A percentile compares a stretch with the other conserved stretches of the same genome.
These are phyloP conservation scores for Pararge aegeria DNA, from an alignment of 1,140 invertebrate genomes.

Conservation along the genomic window DNA sequence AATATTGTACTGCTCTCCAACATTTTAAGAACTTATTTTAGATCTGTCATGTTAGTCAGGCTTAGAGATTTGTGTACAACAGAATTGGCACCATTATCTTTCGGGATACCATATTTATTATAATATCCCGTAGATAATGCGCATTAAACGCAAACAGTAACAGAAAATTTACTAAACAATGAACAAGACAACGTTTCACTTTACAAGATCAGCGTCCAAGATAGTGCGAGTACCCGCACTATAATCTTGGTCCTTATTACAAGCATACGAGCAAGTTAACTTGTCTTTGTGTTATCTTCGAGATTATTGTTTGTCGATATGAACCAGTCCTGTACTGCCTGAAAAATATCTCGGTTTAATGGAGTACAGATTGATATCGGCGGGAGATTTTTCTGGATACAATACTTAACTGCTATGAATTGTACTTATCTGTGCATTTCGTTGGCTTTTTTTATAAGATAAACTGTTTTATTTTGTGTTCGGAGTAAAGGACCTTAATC, in stretches of 20 bases:
- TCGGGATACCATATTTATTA: too few relatives aligned
- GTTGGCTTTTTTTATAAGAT: constrained; percentile 15
- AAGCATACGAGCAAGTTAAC: constrained; percentile 67
- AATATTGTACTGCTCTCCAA: too few relatives aligned
- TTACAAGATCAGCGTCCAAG: constrained; percentile 63
- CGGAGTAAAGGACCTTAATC: too few relatives aligned
- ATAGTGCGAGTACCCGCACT: constrained; percentile 63
- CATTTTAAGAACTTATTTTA: too few relatives aligned
- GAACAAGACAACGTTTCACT: constrained; percentile 71
- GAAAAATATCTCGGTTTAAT: constrained; percentile 31
- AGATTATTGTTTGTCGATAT: constrained; percentile 73
- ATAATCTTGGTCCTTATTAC: constrained; percentile 67
- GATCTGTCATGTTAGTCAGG: too few relatives aligned
- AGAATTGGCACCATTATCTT: too few relatives aligned
- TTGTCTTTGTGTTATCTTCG: constrained; percentile 67
- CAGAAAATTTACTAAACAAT: constrained; percentile 46
- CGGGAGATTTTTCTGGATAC: constrained; percentile 23
- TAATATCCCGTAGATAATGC: neutral
- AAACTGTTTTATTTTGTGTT: too few relatives aligned
- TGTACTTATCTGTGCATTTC: constrained; percentile 6
- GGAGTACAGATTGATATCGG: constrained; percentile 37
- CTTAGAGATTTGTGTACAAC: too few relatives aligned
- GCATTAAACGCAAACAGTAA: constrained; percentile 24
- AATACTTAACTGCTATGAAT: neutral
- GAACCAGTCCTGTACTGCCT: constrained; percentile 34